A percentile compares a stretch with the other conserved stretches of the same genome.
Evolutionary conservation across 2,888 invertebrate genomes (phyloP).

Genomic region (Lumbricus terrestris): DNA sequence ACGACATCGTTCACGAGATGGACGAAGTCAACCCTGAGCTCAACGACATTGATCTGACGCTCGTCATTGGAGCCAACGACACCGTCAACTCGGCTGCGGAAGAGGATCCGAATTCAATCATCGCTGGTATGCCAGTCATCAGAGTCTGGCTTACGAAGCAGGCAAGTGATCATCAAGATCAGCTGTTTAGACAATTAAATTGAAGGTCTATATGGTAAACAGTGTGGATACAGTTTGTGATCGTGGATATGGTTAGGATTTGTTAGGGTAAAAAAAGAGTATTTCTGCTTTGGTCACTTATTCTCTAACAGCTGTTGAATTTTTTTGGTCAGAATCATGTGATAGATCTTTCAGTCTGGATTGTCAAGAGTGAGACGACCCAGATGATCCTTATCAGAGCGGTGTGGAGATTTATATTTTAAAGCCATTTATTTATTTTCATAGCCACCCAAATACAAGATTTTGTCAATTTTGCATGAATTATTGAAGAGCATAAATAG

Average conservation of each 20-base stretch:
- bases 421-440: not conserved
- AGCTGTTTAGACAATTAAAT: not conserved
- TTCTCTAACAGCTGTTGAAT: not conserved
- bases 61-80: constrained; percentile 86
- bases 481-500: too few relatives aligned
- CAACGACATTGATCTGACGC: constrained; percentile 69
- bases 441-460: not conserved
- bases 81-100: constrained; percentile 88
- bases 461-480: not conserved
- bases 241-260: not conserved
- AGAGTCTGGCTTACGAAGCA: constrained; percentile 84
- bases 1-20: constrained; percentile 85
- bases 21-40: constrained; percentile 79
- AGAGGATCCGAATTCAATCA: constrained; percentile 85
- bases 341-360: not conserved
- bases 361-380: not conserved
- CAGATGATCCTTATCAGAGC: not conserved
- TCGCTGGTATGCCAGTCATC: constrained; percentile 88
- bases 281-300: not conserved
- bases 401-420: not conserved
- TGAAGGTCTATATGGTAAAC: not conserved
- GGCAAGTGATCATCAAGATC: constrained; percentile 62
- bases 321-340: not conserved
- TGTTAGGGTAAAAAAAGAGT: not conserved
- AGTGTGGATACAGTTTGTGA: not conserved